Conservation (phyloP, 2,888 invertebrate genomes). For the Schizaphis graminum region DNA sequence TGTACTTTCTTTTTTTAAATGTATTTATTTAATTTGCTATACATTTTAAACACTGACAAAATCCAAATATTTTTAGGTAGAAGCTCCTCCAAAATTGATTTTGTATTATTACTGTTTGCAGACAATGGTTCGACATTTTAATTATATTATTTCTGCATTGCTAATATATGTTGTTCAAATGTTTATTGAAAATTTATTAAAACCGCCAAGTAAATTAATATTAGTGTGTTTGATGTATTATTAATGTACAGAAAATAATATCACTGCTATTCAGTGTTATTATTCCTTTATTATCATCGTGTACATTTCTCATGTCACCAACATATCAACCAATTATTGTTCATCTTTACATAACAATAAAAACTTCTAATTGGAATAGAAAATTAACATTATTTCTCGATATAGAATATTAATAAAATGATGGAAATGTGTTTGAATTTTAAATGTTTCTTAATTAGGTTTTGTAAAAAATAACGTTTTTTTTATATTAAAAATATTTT, state of each 20-base stretch:
- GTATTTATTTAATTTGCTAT: background rate
- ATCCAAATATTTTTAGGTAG: background rate
- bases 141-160: background rate
- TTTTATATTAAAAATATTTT: background rate
- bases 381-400: background rate
- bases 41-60: background rate
- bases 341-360: background rate
- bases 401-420: background rate
- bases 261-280: background rate
- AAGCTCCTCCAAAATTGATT: background rate
- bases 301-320: background rate
- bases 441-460: background rate
- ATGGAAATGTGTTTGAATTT: background rate
- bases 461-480: background rate
- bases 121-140: background rate
- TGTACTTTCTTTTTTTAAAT: background rate
- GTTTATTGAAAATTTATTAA: background rate
- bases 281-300: background rate
- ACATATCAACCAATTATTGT: background rate
- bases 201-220: background rate
- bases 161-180: background rate
- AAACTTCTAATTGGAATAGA: background rate
- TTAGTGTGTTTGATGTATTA: background rate
- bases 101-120: background rate
- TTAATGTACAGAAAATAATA: background rate